phyloP scores from a whole-genome alignment of 2,888 invertebrate species.

The Odontomyia ornata region DNA sequence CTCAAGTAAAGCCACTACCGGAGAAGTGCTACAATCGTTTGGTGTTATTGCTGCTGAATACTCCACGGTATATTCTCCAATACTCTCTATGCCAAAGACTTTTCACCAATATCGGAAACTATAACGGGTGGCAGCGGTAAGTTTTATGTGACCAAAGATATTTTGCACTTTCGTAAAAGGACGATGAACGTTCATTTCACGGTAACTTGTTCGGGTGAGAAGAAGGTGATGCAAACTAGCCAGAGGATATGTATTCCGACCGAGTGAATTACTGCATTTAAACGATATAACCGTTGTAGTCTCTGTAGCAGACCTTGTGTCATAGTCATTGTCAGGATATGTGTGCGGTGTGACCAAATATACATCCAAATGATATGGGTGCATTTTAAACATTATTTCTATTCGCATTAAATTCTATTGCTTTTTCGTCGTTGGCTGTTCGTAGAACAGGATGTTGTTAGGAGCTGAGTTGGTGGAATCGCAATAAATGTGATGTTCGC shows the following conservation, averaged over 20 bases:
- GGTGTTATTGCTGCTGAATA: not conserved
- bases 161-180: conserved; percentile 47
- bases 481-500: too few species aligned
- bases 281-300: not conserved
- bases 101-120: conserved; percentile 42
- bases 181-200: conserved; percentile 43
- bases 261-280: conserved; percentile 8
- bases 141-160: conserved; percentile 50
- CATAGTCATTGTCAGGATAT: not conserved
- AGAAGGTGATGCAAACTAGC: conserved; percentile 15
- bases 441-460: too few species aligned
- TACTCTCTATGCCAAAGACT: not conserved
- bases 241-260: conserved; percentile 13
- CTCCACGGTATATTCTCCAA: not conserved
- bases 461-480: too few species aligned
- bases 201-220: conserved; percentile 11
- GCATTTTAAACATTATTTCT: not conserved
- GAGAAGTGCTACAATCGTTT: too few species aligned
- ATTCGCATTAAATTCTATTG: not conserved
- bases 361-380: not conserved
- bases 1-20: not conserved
- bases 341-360: not conserved
- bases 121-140: conserved; percentile 39
- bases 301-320: too few species aligned
- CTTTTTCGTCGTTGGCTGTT: too few species aligned